Evolutionary conservation across 2,113 vertebrate genomes (phyloP).

Genomic region (Rhabdomys dilectus): DNA sequence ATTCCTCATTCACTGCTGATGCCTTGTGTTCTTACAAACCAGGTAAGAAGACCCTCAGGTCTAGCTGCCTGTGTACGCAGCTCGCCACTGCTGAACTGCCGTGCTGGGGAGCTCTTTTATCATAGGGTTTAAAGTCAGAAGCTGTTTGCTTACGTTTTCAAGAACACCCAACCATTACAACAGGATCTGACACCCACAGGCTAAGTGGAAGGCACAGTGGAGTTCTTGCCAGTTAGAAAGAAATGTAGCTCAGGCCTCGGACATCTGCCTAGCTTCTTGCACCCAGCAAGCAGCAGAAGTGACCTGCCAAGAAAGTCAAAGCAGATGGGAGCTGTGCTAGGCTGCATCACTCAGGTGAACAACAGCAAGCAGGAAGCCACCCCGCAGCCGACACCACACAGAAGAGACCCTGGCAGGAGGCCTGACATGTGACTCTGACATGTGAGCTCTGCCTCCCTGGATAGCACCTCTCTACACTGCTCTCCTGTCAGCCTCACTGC

Average conservation of each 20-base stretch:
- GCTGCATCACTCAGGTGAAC: conserved; percentile 1
- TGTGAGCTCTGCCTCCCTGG: background rate
- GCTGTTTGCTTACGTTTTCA: background rate
- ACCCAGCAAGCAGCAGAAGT: background rate
- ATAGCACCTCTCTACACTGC: background rate
- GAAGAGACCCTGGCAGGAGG: background rate
- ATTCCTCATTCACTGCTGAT: background rate
- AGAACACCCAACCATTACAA: background rate
- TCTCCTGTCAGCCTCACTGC: background rate
- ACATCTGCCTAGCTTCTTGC: conserved; percentile 21
- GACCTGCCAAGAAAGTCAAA: background rate
- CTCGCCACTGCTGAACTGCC: conserved; percentile 63
- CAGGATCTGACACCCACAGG: background rate
- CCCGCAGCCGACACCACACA: background rate
- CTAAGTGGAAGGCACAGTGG: background rate
- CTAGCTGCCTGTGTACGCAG: conserved; percentile 69
- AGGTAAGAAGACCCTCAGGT: conserved; percentile 57
- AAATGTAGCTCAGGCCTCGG: conserved; percentile 9
- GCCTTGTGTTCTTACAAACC: conserved; percentile 17
- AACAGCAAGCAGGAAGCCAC: background rate
- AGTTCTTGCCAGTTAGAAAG: conserved; percentile 6
- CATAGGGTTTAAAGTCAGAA: conserved; percentile 56
- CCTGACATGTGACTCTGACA: background rate
- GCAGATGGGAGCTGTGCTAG: background rate
- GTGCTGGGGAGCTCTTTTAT: conserved; percentile 1